phyloP scores from a whole-genome alignment of 2,888 invertebrate species.

The Plebejus argus region DNA sequence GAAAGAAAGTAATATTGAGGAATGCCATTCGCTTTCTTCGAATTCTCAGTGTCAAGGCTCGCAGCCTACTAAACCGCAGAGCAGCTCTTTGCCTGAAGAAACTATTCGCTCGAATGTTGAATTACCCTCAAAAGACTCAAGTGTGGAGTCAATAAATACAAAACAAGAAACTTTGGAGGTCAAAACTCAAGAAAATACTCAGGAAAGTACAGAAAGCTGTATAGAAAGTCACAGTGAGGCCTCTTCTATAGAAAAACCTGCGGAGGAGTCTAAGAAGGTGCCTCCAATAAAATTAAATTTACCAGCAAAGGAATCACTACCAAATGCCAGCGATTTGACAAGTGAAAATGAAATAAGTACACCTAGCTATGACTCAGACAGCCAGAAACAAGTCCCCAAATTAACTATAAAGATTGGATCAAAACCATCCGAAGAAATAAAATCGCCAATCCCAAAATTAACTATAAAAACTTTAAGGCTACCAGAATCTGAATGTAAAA shows the following conservation, averaged over 20 bases:
- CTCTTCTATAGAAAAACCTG: background rate
- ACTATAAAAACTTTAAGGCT: constrained; percentile 65
- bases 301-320: constrained; percentile 45
- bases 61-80: constrained; percentile 47
- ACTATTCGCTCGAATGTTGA: constrained; percentile 32
- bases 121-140: background rate
- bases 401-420: constrained; percentile 72
- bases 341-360: constrained; percentile 47
- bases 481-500: constrained; percentile 46
- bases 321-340: constrained; percentile 39
- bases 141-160: background rate
- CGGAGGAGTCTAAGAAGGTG: constrained; percentile 34
- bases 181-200: constrained; percentile 33
- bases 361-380: constrained; percentile 48
- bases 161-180: constrained; percentile 31
- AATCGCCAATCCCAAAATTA: constrained; percentile 67
- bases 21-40: constrained; percentile 68
- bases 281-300: constrained; percentile 55
- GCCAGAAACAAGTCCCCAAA: constrained; percentile 71
- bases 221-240: background rate
- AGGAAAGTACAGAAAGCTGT: constrained; percentile 23
- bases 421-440: constrained; percentile 65
- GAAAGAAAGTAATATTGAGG: constrained; percentile 51
- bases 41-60: constrained; percentile 47
- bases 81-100: constrained; percentile 48